Evolutionary conservation across 1,140 invertebrate genomes (phyloP).

Genomic region (Myzus persicae): DNA sequence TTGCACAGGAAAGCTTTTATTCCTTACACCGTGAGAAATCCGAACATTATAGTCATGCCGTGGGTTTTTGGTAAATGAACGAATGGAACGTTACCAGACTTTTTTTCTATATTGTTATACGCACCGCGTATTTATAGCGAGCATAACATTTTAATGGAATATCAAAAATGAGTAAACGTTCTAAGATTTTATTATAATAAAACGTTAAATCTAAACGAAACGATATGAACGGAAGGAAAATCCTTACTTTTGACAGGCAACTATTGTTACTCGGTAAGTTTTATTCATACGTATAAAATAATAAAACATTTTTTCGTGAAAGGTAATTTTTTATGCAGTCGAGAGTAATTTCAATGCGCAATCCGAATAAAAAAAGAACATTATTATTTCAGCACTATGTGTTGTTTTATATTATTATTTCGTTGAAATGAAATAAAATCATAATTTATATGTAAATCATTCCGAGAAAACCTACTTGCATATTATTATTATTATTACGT

Average conservation of each 20-base stretch:
- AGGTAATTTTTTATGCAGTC: not conserved
- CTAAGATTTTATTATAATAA: not conserved
- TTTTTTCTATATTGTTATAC: not conserved
- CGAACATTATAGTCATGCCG: not conserved
- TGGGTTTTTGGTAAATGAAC: not conserved
- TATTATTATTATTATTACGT: not conserved
- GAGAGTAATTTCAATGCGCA: not conserved
- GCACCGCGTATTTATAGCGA: not conserved
- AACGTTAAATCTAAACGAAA: not conserved
- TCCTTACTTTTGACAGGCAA: not conserved
- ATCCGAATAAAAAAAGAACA: not conserved
- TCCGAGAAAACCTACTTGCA: not conserved
- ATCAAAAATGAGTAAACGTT: not conserved
- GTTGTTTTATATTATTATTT: not conserved
- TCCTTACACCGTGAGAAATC: not conserved
- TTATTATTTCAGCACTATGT: not conserved
- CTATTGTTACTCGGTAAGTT: not conserved
- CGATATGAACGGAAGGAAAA: not conserved
- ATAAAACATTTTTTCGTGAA: not conserved
- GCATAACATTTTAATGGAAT: not conserved
- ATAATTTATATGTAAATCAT: not conserved
- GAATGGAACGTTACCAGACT: not conserved
- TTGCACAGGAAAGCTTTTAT: not conserved
- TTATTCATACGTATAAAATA: not conserved
- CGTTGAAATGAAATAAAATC: not conserved